A percentile compares a stretch with the other conserved stretches of the same genome.
These are phyloP conservation scores for Schizotus pectinicornis DNA, from an alignment of 2,888 invertebrate genomes.

Conservation along the genomic window DNA sequence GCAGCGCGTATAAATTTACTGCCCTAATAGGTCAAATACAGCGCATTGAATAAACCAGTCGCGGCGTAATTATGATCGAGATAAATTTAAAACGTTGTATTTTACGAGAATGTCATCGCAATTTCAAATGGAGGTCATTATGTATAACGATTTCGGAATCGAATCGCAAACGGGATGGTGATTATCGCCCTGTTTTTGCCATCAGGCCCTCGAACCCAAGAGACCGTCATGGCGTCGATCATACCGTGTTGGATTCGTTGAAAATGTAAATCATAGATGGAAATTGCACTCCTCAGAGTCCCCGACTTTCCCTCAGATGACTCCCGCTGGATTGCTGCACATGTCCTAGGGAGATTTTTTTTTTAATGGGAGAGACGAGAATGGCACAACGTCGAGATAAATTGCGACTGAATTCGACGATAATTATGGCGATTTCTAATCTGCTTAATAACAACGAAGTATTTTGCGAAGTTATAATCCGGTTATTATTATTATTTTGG, in stretches of 20 bases:
- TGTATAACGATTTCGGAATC: constrained; percentile 12
- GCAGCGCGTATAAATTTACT: background rate
- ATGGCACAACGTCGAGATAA: too few relatives aligned
- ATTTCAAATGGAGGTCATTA: constrained; percentile 22
- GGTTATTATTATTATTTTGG: too few relatives aligned
- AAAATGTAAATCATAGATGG: constrained; percentile 25
- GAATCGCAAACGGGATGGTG: constrained; percentile 21
- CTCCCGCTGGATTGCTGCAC: too few relatives aligned
- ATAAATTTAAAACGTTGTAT: constrained; percentile 19
- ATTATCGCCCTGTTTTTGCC: constrained; percentile 27
- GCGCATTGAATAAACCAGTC: constrained; percentile 8
- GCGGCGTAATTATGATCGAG: constrained; percentile 2
- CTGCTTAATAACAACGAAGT: too few relatives aligned
- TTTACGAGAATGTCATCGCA: constrained; percentile 12
- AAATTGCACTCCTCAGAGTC: constrained; percentile 20
- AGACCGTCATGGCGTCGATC: constrained; percentile 27
- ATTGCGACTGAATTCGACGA: too few relatives aligned
- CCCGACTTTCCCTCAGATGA: too few relatives aligned
- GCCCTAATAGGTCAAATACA: constrained; percentile 1
- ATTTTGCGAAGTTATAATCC: too few relatives aligned
- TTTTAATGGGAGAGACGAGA: too few relatives aligned
- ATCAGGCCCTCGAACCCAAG: constrained; percentile 14
- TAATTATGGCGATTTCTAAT: too few relatives aligned
- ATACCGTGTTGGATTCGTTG: constrained; percentile 21
- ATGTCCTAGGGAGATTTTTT: too few relatives aligned